Evolutionary conservation across 2,797 vertebrate genomes (phyloP).

Genomic region (Gastrophryne carolinensis): DNA sequence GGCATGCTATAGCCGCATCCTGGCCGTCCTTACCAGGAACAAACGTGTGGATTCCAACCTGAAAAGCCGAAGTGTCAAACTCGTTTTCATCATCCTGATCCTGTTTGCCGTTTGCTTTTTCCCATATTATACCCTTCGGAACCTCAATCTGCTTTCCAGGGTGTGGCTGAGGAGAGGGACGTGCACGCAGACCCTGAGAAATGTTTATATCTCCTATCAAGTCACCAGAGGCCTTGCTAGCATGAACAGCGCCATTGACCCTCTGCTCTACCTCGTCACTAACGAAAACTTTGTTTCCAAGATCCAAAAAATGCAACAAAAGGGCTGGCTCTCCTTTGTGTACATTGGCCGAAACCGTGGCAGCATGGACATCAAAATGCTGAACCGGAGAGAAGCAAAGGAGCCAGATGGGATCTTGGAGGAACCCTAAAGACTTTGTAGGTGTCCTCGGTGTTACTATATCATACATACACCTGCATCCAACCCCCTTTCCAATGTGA

Average conservation of each 20-base stretch:
- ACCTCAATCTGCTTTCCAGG: conserved; percentile 70
- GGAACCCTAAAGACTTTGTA: conserved; percentile 58
- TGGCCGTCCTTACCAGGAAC: conserved; percentile 67
- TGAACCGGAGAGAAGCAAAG: background rate
- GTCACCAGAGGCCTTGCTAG: conserved; percentile 73
- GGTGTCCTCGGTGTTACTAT: too few relatives aligned
- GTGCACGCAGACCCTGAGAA: conserved; percentile 57
- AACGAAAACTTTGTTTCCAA: conserved; percentile 66
- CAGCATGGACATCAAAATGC: conserved; percentile 12
- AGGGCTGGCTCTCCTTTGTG: conserved; percentile 47
- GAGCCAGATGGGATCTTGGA: conserved; percentile 45
- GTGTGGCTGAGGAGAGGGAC: conserved; percentile 54
- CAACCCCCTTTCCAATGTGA: too few relatives aligned
- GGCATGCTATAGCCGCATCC: conserved; percentile 72
- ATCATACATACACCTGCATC: too few relatives aligned
- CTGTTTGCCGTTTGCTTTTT: conserved; percentile 79
- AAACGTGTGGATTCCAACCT: conserved; percentile 63
- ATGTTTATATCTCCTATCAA: conserved; percentile 74
- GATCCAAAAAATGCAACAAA: conserved; percentile 50
- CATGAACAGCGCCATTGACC: conserved; percentile 78
- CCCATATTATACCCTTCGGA: conserved; percentile 76
- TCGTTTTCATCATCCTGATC: conserved; percentile 69
- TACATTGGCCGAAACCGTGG: conserved; percentile 20
- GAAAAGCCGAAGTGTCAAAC: conserved; percentile 70
- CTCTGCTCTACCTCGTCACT: conserved; percentile 73